phyloP scores from a whole-genome alignment of 2,113 vertebrate species.

The Tachysurus vachellii region DNA sequence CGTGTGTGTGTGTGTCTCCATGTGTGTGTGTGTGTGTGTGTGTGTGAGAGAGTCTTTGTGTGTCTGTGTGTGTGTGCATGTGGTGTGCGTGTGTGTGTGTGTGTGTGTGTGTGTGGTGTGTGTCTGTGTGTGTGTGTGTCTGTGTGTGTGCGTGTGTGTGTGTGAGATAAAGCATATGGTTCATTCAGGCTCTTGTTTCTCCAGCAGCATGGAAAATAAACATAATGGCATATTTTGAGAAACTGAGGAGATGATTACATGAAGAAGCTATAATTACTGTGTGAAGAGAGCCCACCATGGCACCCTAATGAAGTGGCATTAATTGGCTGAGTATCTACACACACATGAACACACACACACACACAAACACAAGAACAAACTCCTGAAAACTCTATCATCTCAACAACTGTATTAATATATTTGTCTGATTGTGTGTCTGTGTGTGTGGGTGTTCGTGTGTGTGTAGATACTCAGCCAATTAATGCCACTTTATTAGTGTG shows the following conservation, averaged over 20 bases:
- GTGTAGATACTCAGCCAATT: slow-evolving; percentile 40
- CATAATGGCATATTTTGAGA: slow-evolving; percentile 34
- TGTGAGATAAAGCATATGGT: slow-evolving; percentile 25
- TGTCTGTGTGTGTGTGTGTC: slow-evolving; percentile 1
- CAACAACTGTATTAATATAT: neutral
- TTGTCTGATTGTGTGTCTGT: neutral
- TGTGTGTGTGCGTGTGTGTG: neutral
- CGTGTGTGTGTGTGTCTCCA: too few species aligned
- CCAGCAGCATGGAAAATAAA: slow-evolving; percentile 38
- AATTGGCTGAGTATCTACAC: slow-evolving; percentile 40
- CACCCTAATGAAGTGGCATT: slow-evolving; percentile 44
- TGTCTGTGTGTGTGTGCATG: too few species aligned
- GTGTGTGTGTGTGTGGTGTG: too few species aligned
- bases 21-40: too few species aligned
- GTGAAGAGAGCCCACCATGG: slow-evolving; percentile 42
- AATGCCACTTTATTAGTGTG: too few species aligned
- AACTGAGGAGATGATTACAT: slow-evolving; percentile 44
- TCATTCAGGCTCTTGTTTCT: slow-evolving; percentile 20
- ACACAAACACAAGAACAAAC: too few species aligned
- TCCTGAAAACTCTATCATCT: too few species aligned
- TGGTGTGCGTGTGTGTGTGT: too few species aligned
- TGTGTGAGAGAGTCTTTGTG: too few species aligned
- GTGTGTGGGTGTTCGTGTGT: neutral
- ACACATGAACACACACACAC: slow-evolving; percentile 28
- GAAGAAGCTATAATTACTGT: slow-evolving; percentile 52